These are phyloP conservation scores for Vicugna pacos DNA, from an alignment of 2,113 vertebrate genomes.

Conservation along the genomic window DNA sequence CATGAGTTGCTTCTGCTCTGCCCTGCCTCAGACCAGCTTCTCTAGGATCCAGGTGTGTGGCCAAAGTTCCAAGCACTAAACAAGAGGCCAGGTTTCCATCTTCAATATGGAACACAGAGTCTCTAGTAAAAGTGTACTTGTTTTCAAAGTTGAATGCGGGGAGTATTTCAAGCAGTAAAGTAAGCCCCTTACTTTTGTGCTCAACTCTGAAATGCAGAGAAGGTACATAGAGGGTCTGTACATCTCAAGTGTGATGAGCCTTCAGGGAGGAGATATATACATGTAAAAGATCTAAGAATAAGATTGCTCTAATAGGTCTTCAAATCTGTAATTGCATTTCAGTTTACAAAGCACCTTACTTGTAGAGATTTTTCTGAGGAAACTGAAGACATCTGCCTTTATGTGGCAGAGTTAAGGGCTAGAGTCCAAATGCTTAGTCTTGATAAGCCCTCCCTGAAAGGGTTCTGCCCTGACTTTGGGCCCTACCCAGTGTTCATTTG, in stretches of 20 bases:
- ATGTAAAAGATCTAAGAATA: neutral
- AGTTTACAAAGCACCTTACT: constrained; percentile 15
- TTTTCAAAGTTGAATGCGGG: constrained; percentile 8
- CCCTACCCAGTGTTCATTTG: neutral
- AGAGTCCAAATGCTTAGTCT: neutral
- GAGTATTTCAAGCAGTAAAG: constrained; percentile 11
- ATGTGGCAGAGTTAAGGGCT: neutral
- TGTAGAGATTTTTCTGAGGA: neutral
- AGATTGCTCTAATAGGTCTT: constrained; percentile 13
- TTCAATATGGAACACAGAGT: neutral
- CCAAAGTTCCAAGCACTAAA: constrained; percentile 17
- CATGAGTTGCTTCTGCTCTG: constrained; percentile 9
- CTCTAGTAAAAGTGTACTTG: neutral
- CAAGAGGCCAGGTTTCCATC: neutral
- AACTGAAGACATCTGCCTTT: neutral
- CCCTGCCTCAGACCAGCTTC: neutral
- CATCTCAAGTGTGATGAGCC: neutral
- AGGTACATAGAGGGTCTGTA: neutral
- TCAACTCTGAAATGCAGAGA: neutral
- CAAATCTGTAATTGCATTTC: neutral
- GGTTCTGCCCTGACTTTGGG: neutral
- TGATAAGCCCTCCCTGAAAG: neutral
- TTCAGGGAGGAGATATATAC: neutral
- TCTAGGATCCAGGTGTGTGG: neutral
- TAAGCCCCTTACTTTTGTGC: neutral